Evolutionary conservation across 1,140 invertebrate species (phyloP).

Genomic region (Triops longicaudatus): DNA sequence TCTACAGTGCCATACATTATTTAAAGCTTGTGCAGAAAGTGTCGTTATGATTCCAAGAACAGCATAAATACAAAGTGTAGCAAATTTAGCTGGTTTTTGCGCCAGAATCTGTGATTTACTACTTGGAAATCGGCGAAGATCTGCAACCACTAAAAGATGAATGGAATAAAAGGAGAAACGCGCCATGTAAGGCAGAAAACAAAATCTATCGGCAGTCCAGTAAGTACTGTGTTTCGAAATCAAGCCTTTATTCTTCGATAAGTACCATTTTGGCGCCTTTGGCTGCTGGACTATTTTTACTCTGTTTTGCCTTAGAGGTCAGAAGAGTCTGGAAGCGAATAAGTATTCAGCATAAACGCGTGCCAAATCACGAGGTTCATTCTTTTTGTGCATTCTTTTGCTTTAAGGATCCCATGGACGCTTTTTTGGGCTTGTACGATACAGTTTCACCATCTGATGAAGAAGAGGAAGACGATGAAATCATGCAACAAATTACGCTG

Average conservation of each 20-base stretch:
- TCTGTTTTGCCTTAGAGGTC: neutral
- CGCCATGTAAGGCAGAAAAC: conserved; percentile 25
- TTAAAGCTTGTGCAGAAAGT: neutral
- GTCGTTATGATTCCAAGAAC: conserved; percentile 11
- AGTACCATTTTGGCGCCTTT: neutral
- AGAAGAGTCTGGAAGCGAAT: no score
- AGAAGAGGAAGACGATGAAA: conserved; percentile 25
- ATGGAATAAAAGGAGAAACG: neutral
- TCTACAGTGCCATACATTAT: neutral
- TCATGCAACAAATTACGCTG: conserved; percentile 25
- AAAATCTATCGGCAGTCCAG: conserved; percentile 29
- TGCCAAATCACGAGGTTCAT: conserved; percentile 18
- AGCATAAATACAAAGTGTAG: neutral
- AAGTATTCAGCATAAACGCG: neutral
- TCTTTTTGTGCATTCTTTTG: neutral
- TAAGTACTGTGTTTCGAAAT: conserved; percentile 19
- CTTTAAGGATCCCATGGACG: conserved; percentile 32
- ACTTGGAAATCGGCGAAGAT: neutral
- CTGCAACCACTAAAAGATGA: neutral
- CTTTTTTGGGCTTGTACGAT: conserved; percentile 35
- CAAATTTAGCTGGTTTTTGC: neutral
- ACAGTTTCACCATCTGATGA: conserved; percentile 32
- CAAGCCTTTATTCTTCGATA: no score
- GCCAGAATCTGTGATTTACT: neutral
- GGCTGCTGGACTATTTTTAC: neutral